A percentile compares a stretch with the other conserved stretches of the same genome.
These are phyloP conservation scores for Falco berigora DNA, from an alignment of 2,797 vertebrate genomes.

Conservation along the genomic window DNA sequence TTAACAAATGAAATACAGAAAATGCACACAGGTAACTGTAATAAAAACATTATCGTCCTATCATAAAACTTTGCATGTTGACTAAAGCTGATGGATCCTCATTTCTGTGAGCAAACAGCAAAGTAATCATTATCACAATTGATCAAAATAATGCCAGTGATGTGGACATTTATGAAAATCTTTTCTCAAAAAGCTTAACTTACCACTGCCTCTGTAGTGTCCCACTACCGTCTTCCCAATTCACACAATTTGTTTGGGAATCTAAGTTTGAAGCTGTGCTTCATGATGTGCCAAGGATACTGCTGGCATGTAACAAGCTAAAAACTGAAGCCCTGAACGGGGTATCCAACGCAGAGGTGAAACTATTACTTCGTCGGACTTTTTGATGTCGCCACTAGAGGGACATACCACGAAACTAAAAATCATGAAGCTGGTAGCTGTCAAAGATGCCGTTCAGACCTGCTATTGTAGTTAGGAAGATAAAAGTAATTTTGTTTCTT, in stretches of 20 bases:
- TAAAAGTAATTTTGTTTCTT: neutral
- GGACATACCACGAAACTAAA: neutral
- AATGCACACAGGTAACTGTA: neutral
- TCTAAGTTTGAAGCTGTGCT: neutral
- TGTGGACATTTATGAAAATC: neutral
- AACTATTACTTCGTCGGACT: neutral
- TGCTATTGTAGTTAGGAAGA: neutral
- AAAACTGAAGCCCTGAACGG: neutral
- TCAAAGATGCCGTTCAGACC: neutral
- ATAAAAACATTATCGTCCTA: neutral
- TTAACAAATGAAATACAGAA: neutral
- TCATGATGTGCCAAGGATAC: neutral
- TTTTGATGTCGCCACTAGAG: neutral
- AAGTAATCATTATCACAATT: neutral
- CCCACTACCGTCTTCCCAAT: neutral
- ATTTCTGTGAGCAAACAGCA: fast-evolving
- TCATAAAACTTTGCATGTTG: neutral
- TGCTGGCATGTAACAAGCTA: neutral
- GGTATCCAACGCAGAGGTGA: neutral
- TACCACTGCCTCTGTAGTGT: neutral
- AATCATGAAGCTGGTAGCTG: neutral
- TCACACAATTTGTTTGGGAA: neutral
- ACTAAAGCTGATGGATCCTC: neutral
- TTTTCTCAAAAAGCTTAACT: neutral
- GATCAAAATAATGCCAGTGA: neutral